These are phyloP conservation scores for Drosophila vallismaia DNA, from an alignment of 2,888 invertebrate genomes.

Conservation along the genomic window DNA sequence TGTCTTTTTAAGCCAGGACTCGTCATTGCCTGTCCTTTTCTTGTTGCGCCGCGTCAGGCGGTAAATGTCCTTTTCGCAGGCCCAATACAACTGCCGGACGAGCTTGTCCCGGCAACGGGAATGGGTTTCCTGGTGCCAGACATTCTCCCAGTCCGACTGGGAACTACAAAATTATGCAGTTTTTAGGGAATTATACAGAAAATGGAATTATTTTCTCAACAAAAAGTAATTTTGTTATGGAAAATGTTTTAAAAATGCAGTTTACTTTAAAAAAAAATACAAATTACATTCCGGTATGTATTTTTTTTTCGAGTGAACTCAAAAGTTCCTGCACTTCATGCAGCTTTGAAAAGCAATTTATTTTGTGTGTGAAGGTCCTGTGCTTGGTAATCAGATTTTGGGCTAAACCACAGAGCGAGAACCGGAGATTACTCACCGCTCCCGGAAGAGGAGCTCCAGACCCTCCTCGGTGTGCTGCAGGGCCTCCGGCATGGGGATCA, in stretches of 20 bases:
- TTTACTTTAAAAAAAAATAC: too few relatives aligned
- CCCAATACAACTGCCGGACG: constrained; percentile 86
- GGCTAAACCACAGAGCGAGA: not conserved
- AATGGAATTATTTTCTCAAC: too few relatives aligned
- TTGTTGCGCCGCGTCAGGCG: constrained; percentile 84
- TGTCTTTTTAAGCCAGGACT: constrained; percentile 49
- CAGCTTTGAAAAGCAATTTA: too few relatives aligned
- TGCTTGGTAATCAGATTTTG: not conserved
- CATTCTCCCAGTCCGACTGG: constrained; percentile 86
- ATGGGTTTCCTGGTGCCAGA: constrained; percentile 86
- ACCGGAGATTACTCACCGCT: constrained; percentile 81
- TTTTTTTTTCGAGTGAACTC: too few relatives aligned
- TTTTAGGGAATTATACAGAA: not conserved
- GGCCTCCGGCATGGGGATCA: constrained; percentile 58
- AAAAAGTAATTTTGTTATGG: too few relatives aligned
- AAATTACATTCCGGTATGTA: too few relatives aligned
- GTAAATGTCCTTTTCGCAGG: constrained; percentile 87
- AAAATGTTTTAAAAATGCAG: too few relatives aligned
- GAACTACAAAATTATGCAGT: constrained; percentile 80
- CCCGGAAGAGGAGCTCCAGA: constrained; percentile 84
- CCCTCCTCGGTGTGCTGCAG: constrained; percentile 82
- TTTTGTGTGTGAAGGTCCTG: not conserved
- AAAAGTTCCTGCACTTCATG: too few relatives aligned
- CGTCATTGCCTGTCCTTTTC: constrained; percentile 58
- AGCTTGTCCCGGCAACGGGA: constrained; percentile 86